phyloP scores from a whole-genome alignment of 2,888 invertebrate species.

The Diachrysia chrysitis region DNA sequence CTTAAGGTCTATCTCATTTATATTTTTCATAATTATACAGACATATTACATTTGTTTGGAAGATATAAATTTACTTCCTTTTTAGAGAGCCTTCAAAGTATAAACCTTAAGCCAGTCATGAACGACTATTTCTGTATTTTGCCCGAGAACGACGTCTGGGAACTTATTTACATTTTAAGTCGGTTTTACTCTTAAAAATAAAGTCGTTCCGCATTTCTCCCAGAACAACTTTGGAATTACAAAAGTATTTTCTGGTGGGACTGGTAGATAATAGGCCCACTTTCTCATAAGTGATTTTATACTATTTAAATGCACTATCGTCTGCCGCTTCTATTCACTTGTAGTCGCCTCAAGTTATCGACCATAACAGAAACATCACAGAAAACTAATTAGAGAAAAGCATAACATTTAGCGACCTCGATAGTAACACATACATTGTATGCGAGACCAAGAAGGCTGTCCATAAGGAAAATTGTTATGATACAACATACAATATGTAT shows the following conservation, averaged over 20 bases:
- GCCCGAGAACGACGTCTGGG: constrained; percentile 1
- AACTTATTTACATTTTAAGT: constrained; percentile 2
- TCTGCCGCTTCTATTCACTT: constrained; percentile 45
- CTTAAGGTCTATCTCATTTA: background rate
- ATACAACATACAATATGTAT: constrained; percentile 23
- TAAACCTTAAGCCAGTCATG: background rate
- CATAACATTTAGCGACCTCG: constrained; percentile 3
- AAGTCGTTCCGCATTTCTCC: constrained; percentile 15
- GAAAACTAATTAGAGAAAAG: background rate
- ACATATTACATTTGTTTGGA: background rate
- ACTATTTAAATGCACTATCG: constrained; percentile 44
- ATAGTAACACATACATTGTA: constrained; percentile 20
- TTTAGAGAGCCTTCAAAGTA: background rate
- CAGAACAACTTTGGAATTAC: constrained; percentile 18
- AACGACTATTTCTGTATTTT: constrained; percentile 4
- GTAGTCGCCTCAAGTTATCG: constrained; percentile 34
- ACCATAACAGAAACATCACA: constrained; percentile 8
- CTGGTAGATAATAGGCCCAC: constrained; percentile 40
- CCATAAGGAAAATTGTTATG: constrained; percentile 29
- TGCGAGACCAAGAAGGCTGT: constrained; percentile 22
- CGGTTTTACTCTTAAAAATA: constrained; percentile 9
- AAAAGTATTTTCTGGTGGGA: constrained; percentile 31
- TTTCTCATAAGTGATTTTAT: constrained; percentile 47
- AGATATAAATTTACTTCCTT: background rate
- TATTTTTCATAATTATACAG: background rate